Evolutionary conservation across 1,140 invertebrate species (phyloP).

Genomic region (Drosophila chauvacae): DNA sequence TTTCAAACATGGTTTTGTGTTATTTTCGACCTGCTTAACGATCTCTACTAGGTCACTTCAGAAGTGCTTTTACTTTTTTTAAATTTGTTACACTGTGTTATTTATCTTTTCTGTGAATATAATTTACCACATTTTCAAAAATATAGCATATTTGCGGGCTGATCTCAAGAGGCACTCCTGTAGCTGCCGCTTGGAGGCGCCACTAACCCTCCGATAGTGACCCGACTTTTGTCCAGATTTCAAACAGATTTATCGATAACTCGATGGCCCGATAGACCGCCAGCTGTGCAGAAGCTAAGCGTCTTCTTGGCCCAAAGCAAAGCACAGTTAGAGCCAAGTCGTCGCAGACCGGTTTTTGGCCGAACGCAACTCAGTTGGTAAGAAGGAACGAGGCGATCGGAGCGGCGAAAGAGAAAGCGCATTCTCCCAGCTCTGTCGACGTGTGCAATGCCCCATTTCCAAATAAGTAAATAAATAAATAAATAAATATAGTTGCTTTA

Average conservation of each 20-base stretch:
- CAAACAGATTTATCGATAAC: slow-evolving; percentile 43
- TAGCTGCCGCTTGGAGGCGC: not conserved
- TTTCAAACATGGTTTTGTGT: no score
- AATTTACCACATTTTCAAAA: not conserved
- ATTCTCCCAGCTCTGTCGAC: slow-evolving; percentile 53
- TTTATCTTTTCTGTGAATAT: not conserved
- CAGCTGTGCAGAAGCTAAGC: slow-evolving; percentile 28
- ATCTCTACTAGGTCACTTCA: no score
- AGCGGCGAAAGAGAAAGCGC: slow-evolving; percentile 68
- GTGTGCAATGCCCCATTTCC: slow-evolving; percentile 50
- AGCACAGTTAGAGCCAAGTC: slow-evolving; percentile 28
- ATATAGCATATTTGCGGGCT: not conserved
- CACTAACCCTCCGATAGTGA: not conserved
- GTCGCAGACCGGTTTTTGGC: slow-evolving; percentile 64
- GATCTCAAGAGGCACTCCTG: not conserved
- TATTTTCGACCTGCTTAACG: no score
- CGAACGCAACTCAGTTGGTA: slow-evolving; percentile 21
- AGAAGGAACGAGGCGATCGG: slow-evolving; percentile 38
- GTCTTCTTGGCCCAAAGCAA: slow-evolving; percentile 19
- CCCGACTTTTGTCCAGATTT: not conserved
- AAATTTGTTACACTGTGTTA: no score
- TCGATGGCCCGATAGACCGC: not conserved
- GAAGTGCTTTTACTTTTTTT: no score
- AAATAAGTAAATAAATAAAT: slow-evolving; percentile 2
- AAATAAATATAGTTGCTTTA: not conserved